These are phyloP conservation scores for Eupeodes luniger DNA, from an alignment of 2,888 invertebrate species.

Conservation along the genomic window DNA sequence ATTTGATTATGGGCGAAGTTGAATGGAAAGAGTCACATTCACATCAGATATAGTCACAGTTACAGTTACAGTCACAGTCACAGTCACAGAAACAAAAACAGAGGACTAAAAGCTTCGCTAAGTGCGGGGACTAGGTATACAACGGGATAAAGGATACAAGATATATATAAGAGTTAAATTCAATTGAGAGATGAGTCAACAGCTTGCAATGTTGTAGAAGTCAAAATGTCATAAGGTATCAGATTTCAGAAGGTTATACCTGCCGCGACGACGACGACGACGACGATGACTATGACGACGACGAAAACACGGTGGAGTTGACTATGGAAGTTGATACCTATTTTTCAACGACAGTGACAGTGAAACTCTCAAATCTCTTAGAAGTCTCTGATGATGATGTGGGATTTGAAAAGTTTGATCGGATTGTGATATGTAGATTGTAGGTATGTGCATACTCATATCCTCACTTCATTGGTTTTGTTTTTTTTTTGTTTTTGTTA, in stretches of 20 bases:
- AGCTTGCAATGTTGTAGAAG: constrained; percentile 31
- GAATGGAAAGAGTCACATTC: constrained; percentile 27
- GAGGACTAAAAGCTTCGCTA: constrained; percentile 55
- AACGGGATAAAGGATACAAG: background rate
- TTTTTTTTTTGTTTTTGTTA: constrained; percentile 64
- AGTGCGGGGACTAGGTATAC: constrained; percentile 14
- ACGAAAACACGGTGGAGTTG: background rate
- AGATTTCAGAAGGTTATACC: constrained; percentile 45
- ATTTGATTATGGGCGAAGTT: constrained; percentile 65
- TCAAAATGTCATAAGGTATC: constrained; percentile 71
- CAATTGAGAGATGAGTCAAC: constrained; percentile 69
- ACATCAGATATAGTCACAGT: background rate
- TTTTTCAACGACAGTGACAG: constrained; percentile 28
- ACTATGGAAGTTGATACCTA: constrained; percentile 34
- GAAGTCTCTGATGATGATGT: constrained; percentile 53
- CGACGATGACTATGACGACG: background rate
- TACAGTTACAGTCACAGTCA: too few species aligned
- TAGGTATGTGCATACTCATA: too few species aligned
- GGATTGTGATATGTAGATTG: background rate
- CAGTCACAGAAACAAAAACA: background rate
- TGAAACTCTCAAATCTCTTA: constrained; percentile 5
- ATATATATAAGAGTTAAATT: constrained; percentile 57
- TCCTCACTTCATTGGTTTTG: constrained; percentile 21
- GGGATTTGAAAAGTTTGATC: constrained; percentile 67
- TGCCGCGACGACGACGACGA: background rate